Evolutionary conservation across 2,888 invertebrate species (phyloP), one percentile per base, ranked within the genome.

Genomic region (Dryobotodes eremita): DNA sequence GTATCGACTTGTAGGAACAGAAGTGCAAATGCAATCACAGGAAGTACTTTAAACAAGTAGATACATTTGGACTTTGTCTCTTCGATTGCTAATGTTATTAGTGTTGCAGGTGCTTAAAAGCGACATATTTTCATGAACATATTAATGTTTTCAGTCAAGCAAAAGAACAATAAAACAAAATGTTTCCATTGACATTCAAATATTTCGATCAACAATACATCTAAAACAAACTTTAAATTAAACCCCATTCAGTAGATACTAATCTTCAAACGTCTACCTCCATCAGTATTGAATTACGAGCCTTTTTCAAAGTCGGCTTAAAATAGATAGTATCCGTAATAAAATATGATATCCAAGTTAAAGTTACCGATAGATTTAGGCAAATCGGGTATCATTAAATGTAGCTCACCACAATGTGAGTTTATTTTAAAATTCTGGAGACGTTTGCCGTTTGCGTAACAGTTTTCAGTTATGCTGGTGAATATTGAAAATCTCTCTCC

Each of bases 311-410:
- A 86, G 42, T 74, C 46, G 26, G 71, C 68, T 64, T 57, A 71
- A 75, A 74, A 82, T 77, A 77, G 50, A 69, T 62, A 66, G 50
- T 26, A 69, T 61, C 50, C 59, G 10, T 31, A 36, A 36, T 36
- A 36, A 36, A 36, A 36, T 36, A 70, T 72, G 46, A 66, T 72
- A 69, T 48, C 61, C 36, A 59, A 62, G 61, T 78, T 55, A 64
- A 75, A 87, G 70, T 80, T 71, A 50, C 48, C 20, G 62, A 77
- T 62, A 70, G 72, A 82, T 87, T 87, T 69, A 79, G 53, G 59
- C 65, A 80, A 86, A 88, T 75, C 68, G 71, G 42, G 70, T 84
- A 26, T 57, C 79, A 88, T 86, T 88, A 70, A 48, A 80, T 80
- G 65, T 65, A 65, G 46, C 71, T 79, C 61, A 69, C 83, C 74